Conservation (phyloP, 1,140 invertebrate genomes). For the Rhagoletis pomonella region DNA sequence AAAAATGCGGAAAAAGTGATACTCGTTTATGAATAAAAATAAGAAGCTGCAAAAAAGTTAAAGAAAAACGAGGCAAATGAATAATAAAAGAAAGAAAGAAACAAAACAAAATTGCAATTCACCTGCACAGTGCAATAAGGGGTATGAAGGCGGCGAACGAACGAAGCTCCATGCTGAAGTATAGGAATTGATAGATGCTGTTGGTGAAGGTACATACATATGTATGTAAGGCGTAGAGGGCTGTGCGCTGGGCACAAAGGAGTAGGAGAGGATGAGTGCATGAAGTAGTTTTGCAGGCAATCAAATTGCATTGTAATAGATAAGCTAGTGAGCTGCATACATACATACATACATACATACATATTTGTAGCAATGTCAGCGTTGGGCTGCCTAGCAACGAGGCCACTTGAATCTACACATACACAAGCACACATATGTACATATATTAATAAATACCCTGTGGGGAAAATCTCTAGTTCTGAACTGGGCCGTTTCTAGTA, state of each 20-base stretch:
- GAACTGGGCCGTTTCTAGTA: no score
- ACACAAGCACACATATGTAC: neutral
- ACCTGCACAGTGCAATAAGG: conserved; percentile 18
- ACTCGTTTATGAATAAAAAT: neutral
- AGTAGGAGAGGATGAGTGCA: conserved; percentile 43
- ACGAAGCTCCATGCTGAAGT: neutral
- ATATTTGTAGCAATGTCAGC: neutral
- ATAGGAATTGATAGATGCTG: conserved; percentile 48
- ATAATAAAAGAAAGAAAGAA: neutral
- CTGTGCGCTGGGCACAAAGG: neutral
- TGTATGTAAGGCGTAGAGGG: neutral
- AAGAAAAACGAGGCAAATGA: neutral
- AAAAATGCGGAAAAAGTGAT: conserved; percentile 48
- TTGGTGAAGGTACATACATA: conserved; percentile 55
- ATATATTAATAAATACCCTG: no score
- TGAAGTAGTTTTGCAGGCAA: conserved; percentile 47
- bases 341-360: no score
- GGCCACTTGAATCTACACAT: conserved; percentile 15
- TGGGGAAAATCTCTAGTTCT: no score
- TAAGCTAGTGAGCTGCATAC: neutral
- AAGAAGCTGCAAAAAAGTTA: neutral
- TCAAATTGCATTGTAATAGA: conserved; percentile 52
- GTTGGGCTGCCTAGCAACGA: conserved; percentile 34
- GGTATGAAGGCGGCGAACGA: neutral
- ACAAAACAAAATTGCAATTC: neutral